Evolutionary conservation across 2,797 vertebrate species (phyloP).

Genomic region (Clarias platycephalus): DNA sequence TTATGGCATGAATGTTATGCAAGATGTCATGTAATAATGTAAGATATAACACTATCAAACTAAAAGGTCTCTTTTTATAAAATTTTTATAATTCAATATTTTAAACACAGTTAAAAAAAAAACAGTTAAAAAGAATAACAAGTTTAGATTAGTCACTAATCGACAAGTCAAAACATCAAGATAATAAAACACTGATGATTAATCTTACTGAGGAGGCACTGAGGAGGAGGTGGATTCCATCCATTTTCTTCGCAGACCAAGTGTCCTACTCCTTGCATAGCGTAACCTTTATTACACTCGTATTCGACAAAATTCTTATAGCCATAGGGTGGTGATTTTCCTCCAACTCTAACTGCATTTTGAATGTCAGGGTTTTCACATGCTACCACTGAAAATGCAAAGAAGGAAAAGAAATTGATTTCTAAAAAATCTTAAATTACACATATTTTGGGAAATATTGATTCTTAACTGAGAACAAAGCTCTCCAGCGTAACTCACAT

Average conservation of each 20-base stretch:
- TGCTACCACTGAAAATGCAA: too few relatives aligned
- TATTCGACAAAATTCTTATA: not conserved
- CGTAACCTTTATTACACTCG: not conserved
- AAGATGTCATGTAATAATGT: too few relatives aligned
- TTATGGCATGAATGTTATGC: too few relatives aligned
- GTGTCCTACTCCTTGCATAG: not conserved
- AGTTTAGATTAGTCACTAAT: too few relatives aligned
- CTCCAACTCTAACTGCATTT: fast-evolving
- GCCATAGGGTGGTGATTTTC: slow-evolving; percentile 33
- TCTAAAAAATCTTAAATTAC: not conserved
- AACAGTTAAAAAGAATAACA: too few relatives aligned
- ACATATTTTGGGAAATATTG: not conserved
- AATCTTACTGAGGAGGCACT: slow-evolving; percentile 57
- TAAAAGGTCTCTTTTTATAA: too few relatives aligned
- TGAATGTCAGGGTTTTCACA: fast-evolving
- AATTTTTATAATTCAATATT: too few relatives aligned
- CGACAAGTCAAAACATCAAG: too few relatives aligned
- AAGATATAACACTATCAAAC: too few relatives aligned
- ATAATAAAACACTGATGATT: not conserved
- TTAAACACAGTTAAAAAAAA: too few relatives aligned
- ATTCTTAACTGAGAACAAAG: too few relatives aligned
- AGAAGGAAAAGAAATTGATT: too few relatives aligned
- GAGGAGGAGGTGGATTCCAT: slow-evolving; percentile 37
- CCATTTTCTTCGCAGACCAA: slow-evolving; percentile 32
- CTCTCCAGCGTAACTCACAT: slow-evolving; percentile 29